Percentiles rank a stretch among this genome's conserved stretches.
phyloP scores from a whole-genome alignment of 2,888 invertebrate species.

The Timema podura region DNA sequence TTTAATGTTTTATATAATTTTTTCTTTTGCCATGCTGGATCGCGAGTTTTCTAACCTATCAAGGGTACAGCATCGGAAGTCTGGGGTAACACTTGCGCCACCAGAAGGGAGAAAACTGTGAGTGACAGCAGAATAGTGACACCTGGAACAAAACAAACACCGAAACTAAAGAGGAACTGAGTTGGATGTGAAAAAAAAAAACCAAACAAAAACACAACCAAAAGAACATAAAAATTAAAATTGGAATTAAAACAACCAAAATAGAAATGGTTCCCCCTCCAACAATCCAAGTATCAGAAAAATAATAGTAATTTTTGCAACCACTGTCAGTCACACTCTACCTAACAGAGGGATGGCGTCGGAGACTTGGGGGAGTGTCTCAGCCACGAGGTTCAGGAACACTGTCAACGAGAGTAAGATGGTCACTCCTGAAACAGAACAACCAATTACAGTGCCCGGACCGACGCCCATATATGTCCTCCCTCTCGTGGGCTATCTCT shows the following conservation, averaged over 20 bases:
- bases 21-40: slow-evolving; percentile 16
- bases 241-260: not conserved
- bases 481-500: too few species aligned
- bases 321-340: slow-evolving; percentile 38
- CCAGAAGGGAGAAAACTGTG: slow-evolving; percentile 98
- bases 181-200: slow-evolving; percentile 2
- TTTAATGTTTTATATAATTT: not conserved
- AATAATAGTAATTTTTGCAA: slow-evolving; percentile 17
- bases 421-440: slow-evolving; percentile 79
- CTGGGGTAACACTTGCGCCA: slow-evolving; percentile 98
- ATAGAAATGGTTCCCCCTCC: slow-evolving; percentile 34
- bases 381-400: slow-evolving; percentile 95
- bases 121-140: slow-evolving; percentile 98
- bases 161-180: slow-evolving; percentile 18
- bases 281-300: slow-evolving; percentile 38
- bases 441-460: slow-evolving; percentile 24
- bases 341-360: slow-evolving; percentile 62
- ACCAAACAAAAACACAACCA: slow-evolving; percentile 20
- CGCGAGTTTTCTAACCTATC: slow-evolving; percentile 66
- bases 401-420: slow-evolving; percentile 96
- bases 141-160: slow-evolving; percentile 59
- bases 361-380: slow-evolving; percentile 81
- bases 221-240: slow-evolving; percentile 8
- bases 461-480: not conserved
- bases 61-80: slow-evolving; percentile 99